Percentiles rank a stretch among this genome's conserved stretches.
These are phyloP conservation scores for Zonotrichia leucophrys DNA, from an alignment of 2,113 vertebrate genomes.

Conservation along the genomic window DNA sequence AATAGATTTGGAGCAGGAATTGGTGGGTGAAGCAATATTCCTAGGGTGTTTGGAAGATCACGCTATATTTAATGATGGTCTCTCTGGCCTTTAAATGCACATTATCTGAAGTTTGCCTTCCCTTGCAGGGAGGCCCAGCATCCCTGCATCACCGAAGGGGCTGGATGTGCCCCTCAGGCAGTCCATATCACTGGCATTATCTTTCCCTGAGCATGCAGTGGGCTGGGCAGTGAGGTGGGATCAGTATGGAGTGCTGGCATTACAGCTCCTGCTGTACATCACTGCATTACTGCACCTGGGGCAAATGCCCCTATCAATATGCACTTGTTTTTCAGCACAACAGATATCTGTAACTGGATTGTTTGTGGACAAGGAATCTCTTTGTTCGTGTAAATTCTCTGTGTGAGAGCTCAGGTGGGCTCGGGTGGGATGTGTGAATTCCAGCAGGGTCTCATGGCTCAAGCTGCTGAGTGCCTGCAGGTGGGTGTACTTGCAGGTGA, in stretches of 20 bases:
- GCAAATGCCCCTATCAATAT: fast-evolving
- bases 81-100: neutral
- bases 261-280: neutral
- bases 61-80: neutral
- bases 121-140: neutral
- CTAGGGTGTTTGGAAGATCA: neutral
- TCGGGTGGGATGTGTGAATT: neutral
- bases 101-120: neutral
- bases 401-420: neutral
- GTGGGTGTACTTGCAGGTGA: neutral
- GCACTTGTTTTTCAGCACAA: neutral
- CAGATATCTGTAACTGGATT: neutral
- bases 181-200: fast-evolving
- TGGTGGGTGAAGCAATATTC: neutral
- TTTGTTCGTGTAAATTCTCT: neutral
- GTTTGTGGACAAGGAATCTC: neutral
- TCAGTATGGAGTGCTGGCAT: fast-evolving
- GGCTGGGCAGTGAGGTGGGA: neutral
- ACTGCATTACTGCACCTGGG: neutral
- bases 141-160: neutral
- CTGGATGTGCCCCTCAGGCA: neutral
- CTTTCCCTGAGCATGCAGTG: neutral
- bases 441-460: neutral
- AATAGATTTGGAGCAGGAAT: neutral
- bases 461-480: fast-evolving